A percentile compares a stretch with the other conserved stretches of the same genome.
phyloP scores from a whole-genome alignment of 2,797 vertebrate species.

The Sciurus carolinensis region DNA sequence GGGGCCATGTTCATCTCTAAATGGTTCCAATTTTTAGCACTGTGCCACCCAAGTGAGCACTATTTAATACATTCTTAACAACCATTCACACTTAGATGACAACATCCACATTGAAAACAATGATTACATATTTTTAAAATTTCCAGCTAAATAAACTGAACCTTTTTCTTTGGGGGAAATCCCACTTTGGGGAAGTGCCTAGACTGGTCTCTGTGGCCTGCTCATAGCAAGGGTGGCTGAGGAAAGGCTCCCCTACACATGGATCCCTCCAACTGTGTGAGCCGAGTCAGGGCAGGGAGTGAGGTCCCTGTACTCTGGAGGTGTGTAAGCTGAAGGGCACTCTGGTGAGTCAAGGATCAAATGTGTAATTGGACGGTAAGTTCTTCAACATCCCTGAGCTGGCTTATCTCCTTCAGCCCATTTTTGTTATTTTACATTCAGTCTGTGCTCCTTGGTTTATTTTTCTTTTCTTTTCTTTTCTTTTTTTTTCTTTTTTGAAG shows the following conservation, averaged over 20 bases:
- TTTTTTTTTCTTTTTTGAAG: neutral
- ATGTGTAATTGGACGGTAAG: neutral
- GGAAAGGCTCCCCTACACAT: neutral
- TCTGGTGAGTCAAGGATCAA: neutral
- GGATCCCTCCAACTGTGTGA: fast-evolving
- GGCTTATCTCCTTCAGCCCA: neutral
- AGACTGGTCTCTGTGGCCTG: neutral
- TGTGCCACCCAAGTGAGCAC: too few relatives aligned
- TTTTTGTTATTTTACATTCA: neutral
- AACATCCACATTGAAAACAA: slow-evolving; percentile 10
- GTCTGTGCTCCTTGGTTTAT: neutral
- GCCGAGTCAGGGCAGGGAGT: neutral
- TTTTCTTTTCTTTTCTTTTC: too few relatives aligned
- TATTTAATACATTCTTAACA: slow-evolving; percentile 20
- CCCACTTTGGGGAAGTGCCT: neutral
- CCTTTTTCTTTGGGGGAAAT: neutral
- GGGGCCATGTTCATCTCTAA: too few relatives aligned
- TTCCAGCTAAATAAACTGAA: neutral
- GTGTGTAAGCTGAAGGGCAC: neutral
- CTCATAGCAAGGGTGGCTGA: neutral
- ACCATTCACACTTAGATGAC: slow-evolving; percentile 6
- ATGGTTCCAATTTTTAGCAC: too few relatives aligned
- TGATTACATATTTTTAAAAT: neutral
- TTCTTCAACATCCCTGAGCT: neutral
- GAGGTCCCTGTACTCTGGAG: neutral